Evolutionary conservation across 2,888 invertebrate species (phyloP).

Genomic region (Acronicta leporina): DNA sequence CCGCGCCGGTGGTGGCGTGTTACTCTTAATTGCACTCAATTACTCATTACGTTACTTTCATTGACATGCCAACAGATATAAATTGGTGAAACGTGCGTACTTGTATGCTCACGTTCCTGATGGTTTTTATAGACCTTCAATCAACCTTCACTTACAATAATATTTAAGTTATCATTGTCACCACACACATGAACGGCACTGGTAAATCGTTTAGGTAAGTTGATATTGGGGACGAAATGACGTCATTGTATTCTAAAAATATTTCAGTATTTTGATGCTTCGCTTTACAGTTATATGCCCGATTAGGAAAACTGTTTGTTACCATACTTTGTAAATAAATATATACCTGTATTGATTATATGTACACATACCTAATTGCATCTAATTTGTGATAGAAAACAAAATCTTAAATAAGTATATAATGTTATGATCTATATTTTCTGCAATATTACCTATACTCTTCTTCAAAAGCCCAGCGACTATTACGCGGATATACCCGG

Average conservation of each 20-base stretch:
- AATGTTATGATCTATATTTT: too few relatives aligned
- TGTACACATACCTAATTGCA: too few relatives aligned
- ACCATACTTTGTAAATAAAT: too few relatives aligned
- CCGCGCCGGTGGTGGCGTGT: slow-evolving; percentile 37
- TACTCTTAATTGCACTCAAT: slow-evolving; percentile 50
- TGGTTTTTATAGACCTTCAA: slow-evolving; percentile 33
- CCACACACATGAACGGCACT: slow-evolving; percentile 6
- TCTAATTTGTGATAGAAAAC: too few relatives aligned
- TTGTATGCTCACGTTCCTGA: slow-evolving; percentile 28
- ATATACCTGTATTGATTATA: too few relatives aligned
- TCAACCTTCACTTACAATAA: slow-evolving; percentile 24
- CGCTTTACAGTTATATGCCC: too few relatives aligned
- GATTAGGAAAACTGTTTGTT: too few relatives aligned
- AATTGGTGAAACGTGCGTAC: slow-evolving; percentile 54
- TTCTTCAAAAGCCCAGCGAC: slow-evolving; percentile 1
- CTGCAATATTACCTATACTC: too few relatives aligned
- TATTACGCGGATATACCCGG: slow-evolving; percentile 19
- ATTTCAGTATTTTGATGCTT: neutral
- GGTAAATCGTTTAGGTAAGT: neutral
- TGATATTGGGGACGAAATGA: neutral
- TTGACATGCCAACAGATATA: slow-evolving; percentile 49
- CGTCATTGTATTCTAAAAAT: neutral
- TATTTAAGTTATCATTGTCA: slow-evolving; percentile 17
- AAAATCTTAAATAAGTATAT: too few relatives aligned
- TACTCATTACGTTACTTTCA: slow-evolving; percentile 53